These are phyloP conservation scores for Poeciliopsis turneri DNA, from an alignment of 2,797 vertebrate species.

Conservation along the genomic window DNA sequence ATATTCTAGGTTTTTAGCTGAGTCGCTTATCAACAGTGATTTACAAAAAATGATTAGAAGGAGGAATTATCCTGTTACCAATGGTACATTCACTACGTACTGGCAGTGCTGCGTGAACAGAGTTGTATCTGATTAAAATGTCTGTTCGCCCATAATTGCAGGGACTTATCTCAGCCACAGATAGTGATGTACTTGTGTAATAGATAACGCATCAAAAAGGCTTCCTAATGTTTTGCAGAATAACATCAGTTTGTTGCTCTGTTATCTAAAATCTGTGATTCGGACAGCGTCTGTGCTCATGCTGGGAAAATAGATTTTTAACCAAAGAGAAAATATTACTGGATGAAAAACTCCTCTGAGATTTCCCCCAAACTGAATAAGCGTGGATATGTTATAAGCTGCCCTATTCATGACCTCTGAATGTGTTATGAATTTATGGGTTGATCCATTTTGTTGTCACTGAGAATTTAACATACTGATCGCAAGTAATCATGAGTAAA, in stretches of 20 bases:
- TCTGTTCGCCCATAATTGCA: neutral
- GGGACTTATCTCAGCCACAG: constrained; percentile 6
- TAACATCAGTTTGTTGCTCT: neutral
- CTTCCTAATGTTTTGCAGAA: constrained; percentile 8
- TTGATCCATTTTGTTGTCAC: constrained; percentile 15
- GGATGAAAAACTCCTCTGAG: constrained; percentile 14
- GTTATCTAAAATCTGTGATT: constrained; percentile 7
- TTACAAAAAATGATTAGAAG: constrained; percentile 33
- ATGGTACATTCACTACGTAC: neutral
- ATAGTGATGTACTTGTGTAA: neutral
- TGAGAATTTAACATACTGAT: constrained; percentile 6
- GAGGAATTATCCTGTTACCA: constrained; percentile 18
- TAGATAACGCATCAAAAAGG: neutral
- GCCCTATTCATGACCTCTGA: constrained; percentile 1
- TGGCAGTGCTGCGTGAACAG: neutral
- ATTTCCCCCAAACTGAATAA: constrained; percentile 2
- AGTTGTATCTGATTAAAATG: neutral
- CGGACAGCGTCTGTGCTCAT: constrained; percentile 1
- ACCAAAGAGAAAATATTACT: constrained; percentile 9
- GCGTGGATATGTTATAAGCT: constrained; percentile 2
- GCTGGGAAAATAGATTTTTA: constrained; percentile 20
- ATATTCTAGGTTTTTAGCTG: constrained; percentile 61
- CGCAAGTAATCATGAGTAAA: neutral
- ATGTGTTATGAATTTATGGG: neutral
- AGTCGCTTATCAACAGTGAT: constrained; percentile 48